These are phyloP conservation scores for Athetis lepigone DNA, from an alignment of 2,888 invertebrate species.

Conservation along the genomic window DNA sequence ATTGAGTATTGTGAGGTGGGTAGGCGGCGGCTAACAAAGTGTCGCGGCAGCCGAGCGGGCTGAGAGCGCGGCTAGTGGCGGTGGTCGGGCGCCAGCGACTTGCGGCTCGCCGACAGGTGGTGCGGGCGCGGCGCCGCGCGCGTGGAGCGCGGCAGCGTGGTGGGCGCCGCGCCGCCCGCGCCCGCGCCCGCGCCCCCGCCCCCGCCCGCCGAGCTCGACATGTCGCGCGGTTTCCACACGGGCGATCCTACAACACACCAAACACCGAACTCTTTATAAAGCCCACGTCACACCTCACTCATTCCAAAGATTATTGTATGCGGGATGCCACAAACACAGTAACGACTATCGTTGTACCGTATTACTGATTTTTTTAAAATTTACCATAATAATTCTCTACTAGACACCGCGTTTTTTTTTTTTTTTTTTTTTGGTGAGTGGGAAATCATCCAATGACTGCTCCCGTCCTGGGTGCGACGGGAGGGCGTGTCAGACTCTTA, in stretches of 20 bases:
- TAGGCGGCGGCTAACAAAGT: slow-evolving; percentile 38
- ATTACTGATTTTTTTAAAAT: slow-evolving; percentile 10
- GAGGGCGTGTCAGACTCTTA: too few relatives aligned
- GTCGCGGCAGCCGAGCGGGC: too few relatives aligned
- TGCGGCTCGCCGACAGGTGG: slow-evolving; percentile 82
- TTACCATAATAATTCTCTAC: slow-evolving; percentile 8
- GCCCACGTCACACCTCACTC: slow-evolving; percentile 50
- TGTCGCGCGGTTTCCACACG: slow-evolving; percentile 99
- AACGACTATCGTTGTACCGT: slow-evolving; percentile 26
- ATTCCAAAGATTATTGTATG: slow-evolving; percentile 32
- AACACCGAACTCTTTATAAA: slow-evolving; percentile 90
- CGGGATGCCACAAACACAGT: slow-evolving; percentile 49
- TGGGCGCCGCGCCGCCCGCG: slow-evolving; percentile 85
- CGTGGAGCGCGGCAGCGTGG: slow-evolving; percentile 86
- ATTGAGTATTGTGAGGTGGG: slow-evolving; percentile 42
- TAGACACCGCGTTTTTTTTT: too few relatives aligned
- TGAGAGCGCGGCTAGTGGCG: slow-evolving; percentile 52
- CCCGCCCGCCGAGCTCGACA: slow-evolving; percentile 90
- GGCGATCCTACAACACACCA: slow-evolving; percentile 97
- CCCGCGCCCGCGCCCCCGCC: slow-evolving; percentile 76
- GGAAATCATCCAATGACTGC: too few relatives aligned
- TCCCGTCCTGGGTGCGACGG: too few relatives aligned
- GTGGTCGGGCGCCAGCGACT: slow-evolving; percentile 87
- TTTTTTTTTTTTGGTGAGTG: too few relatives aligned
- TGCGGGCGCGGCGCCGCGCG: slow-evolving; percentile 89